A percentile compares a stretch with the other conserved stretches of the same genome.
phyloP scores from a whole-genome alignment of 37 sponge, comb jelly and placozoan genomes.

The Agelas oroides region DNA sequence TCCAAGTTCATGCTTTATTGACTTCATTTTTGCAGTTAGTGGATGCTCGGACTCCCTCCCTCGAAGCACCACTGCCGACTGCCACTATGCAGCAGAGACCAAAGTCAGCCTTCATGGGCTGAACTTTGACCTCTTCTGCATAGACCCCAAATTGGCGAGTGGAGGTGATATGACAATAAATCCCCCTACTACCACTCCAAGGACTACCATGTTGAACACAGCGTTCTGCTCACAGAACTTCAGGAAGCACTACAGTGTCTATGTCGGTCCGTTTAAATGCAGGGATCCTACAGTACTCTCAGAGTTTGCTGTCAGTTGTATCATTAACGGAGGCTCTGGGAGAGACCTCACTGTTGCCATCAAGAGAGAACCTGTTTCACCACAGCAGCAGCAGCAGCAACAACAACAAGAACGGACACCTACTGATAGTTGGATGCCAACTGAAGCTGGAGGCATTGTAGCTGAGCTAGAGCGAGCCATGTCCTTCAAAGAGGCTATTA shows the following conservation, averaged over 20 bases:
- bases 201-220: not conserved
- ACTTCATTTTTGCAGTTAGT: slow-evolving; percentile 5
- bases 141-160: not conserved
- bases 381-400: not conserved
- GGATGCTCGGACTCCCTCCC: slow-evolving; percentile 63
- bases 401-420: not conserved
- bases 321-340: slow-evolving; percentile 40
- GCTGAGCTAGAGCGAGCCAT: slow-evolving; percentile 25
- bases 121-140: slow-evolving; percentile 38
- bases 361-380: not conserved
- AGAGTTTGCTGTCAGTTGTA: slow-evolving; percentile 44
- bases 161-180: not conserved
- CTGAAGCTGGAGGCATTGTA: not conserved
- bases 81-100: slow-evolving; percentile 32
- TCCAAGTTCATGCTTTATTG: not conserved
- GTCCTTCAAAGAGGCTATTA: slow-evolving; percentile 57
- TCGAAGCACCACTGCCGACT: slow-evolving; percentile 33
- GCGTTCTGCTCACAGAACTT: slow-evolving; percentile 22
- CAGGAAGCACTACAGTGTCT: slow-evolving; percentile 7
- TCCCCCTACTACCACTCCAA: not conserved
- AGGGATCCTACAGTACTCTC: slow-evolving; percentile 10
- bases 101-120: slow-evolving; percentile 49
- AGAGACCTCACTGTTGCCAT: slow-evolving; percentile 28
- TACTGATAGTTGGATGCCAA: not conserved
- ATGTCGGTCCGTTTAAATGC: slow-evolving; percentile 36